Percentiles rank a stretch among this genome's conserved stretches.
Evolutionary conservation across 2,888 invertebrate genomes (phyloP).

Genomic region (Pammene aurita): DNA sequence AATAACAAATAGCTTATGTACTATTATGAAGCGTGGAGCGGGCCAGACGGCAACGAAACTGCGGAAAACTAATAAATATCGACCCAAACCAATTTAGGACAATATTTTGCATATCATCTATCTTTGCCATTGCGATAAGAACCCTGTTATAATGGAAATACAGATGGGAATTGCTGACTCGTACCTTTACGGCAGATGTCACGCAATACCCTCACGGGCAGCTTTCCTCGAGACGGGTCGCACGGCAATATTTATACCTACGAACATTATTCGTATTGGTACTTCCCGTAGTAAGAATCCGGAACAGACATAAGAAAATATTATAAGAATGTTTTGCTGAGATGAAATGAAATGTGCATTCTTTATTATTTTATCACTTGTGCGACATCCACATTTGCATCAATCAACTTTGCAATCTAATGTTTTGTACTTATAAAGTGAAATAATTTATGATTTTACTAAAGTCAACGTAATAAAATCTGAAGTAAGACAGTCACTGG

Average conservation of each 20-base stretch:
- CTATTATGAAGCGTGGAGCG: no score
- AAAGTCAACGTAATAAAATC: no score
- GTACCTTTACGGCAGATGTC: constrained; percentile 21
- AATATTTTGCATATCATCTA: constrained; percentile 40
- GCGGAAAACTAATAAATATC: constrained; percentile 63
- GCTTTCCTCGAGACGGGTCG: constrained; percentile 24
- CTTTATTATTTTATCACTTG: not conserved
- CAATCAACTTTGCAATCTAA: no score
- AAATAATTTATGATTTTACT: no score
- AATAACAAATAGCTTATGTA: no score
- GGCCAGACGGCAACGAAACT: constrained; percentile 45
- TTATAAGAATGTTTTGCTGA: not conserved
- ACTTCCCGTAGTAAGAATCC: constrained; percentile 4
- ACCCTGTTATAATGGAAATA: constrained; percentile 7
- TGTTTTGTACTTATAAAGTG: no score
- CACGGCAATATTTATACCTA: constrained; percentile 12
- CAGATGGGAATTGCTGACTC: constrained; percentile 15
- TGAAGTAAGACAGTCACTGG: no score
- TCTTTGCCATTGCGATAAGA: not conserved
- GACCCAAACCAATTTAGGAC: constrained; percentile 60
- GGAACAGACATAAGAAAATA: not conserved
- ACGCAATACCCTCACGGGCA: constrained; percentile 27
- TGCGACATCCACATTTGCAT: no score
- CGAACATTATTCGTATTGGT: constrained; percentile 16
- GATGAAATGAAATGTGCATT: not conserved